Conservation (phyloP, 2,888 invertebrate genomes). For the Oscheius sp. region DNA sequence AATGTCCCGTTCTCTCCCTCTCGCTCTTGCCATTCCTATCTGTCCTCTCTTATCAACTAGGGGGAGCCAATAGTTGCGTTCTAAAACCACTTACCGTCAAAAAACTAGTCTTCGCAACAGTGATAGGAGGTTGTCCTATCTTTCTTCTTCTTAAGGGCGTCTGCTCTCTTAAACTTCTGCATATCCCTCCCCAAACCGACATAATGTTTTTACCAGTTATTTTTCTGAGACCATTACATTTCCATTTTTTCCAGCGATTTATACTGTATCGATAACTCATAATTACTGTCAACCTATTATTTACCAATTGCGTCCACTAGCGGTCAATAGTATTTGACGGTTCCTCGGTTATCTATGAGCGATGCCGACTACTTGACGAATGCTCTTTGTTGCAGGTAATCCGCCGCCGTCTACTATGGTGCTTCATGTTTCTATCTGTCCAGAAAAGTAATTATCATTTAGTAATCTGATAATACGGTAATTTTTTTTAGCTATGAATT, state of each 20-base stretch:
- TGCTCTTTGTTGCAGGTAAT: constrained; percentile 26
- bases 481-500: constrained; percentile 19
- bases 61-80: constrained; percentile 9
- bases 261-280: constrained; percentile 12
- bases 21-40: constrained; percentile 9
- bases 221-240: no score
- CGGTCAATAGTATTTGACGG: constrained; percentile 26
- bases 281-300: constrained; percentile 12
- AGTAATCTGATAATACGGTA: no score
- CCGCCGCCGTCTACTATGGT: constrained; percentile 19
- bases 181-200: no score
- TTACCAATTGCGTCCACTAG: constrained; percentile 23
- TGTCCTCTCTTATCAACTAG: constrained; percentile 2
- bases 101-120: constrained; percentile 13
- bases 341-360: constrained; percentile 18
- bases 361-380: constrained; percentile 21
- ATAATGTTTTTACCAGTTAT: no score
- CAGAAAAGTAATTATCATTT: constrained; percentile 15
- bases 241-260: not conserved
- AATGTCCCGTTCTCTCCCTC: not conserved
- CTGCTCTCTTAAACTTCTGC: no score
- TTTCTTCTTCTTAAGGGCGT: no score
- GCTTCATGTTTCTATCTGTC: constrained; percentile 15
- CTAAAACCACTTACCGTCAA: constrained; percentile 4
- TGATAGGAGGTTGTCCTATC: not conserved